Evolutionary conservation across 2,113 vertebrate genomes (phyloP), one percentile per base, ranked within the genome.

Genomic region (Gambusia holbrooki): DNA sequence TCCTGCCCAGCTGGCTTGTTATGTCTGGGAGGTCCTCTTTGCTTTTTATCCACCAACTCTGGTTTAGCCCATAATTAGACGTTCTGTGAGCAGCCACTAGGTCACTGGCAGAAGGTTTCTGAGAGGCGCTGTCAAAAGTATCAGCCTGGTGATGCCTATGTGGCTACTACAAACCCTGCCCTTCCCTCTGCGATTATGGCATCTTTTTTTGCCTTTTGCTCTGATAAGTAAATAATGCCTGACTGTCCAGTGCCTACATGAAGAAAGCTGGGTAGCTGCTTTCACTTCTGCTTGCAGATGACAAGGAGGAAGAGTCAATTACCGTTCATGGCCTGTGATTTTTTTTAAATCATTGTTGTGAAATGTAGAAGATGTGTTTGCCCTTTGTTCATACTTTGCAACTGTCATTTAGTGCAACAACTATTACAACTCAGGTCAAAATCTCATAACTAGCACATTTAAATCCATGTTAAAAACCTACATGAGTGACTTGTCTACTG

Each of bases 211-310:
- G 22, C 14, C 32, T 69, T 13, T 71, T n/a, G 19, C 30, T 32
- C 28, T 32, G n/a, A 28, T 67, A n/a, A 63, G 61, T n/a, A 73
- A 71, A 79, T 81, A 66, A 73, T 66, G 60, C 62, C 77, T 66
- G 66, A 61, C 64, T 75, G 82, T 82, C 90, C 87, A 89, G 85
- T 90, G 86, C 91, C 86, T 82, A 48, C 83, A 87, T 81, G 92
- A 84, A 88, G 86, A 83, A 68, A 73, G 71, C 80, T 81, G 85
- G 87, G 80, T 73, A 76, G 40, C 79, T 80, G 71, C 89, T 94
- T 95, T 95, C 93, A 91, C 93, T 95, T 95, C 94, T 93, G 83
- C 90, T 45, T 76, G 58, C 76, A 77, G 62, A 85, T 62, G 60
- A 83, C 62, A 90, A 94, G 91, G 74, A 80, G 87, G 92, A 93